These are phyloP conservation scores for Drosophila ficusphila DNA, from an alignment of 1,140 invertebrate species.

Conservation along the genomic window DNA sequence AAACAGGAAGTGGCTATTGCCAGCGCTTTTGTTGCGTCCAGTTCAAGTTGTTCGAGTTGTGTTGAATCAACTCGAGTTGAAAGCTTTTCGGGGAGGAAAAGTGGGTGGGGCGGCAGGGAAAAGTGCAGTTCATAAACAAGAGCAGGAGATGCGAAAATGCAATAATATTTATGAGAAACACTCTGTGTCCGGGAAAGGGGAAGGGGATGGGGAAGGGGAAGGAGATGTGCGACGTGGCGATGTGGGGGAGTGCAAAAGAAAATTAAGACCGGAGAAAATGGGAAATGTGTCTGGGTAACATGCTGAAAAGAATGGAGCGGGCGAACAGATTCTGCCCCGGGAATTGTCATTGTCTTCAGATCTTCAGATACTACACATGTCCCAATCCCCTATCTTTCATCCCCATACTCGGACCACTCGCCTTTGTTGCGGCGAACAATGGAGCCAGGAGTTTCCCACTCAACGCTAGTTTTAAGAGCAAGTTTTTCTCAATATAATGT, in stretches of 20 bases:
- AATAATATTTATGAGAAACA: constrained; percentile 61
- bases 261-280: constrained; percentile 51
- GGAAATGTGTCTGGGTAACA: constrained; percentile 37
- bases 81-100: constrained; percentile 32
- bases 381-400: constrained; percentile 25
- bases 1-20: constrained; percentile 72
- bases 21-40: constrained; percentile 51
- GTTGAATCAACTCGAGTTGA: constrained; percentile 41
- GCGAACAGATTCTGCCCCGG: constrained; percentile 9
- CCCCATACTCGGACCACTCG: constrained; percentile 3
- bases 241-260: constrained; percentile 23
- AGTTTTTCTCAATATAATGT: constrained; percentile 10
- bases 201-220: background rate
- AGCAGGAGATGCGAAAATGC: constrained; percentile 56
- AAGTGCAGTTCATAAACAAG: constrained; percentile 57
- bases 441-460: constrained; percentile 7
- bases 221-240: background rate
- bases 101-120: constrained; percentile 22
- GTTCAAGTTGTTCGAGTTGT: constrained; percentile 57
- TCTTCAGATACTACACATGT: constrained; percentile 40
- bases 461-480: constrained; percentile 9
- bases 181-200: constrained; percentile 9
- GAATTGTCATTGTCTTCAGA: constrained; percentile 53
- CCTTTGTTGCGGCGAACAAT: constrained; percentile 34
- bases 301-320: background rate